These are phyloP conservation scores for Trichonephila inaurata DNA, from an alignment of 1,140 invertebrate species.

Conservation along the genomic window DNA sequence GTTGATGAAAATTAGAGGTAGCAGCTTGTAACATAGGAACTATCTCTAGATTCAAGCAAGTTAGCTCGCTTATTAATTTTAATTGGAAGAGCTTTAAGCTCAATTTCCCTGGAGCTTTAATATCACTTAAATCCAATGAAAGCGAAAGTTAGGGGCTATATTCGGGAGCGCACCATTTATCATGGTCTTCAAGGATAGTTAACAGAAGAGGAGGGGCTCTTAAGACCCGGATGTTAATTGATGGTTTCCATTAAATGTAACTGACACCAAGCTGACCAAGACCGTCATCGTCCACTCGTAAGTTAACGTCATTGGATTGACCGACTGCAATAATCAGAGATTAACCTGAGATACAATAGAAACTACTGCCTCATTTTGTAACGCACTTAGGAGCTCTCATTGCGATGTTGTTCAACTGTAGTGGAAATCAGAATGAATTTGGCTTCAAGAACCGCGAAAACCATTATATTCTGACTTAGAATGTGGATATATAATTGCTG, in stretches of 20 bases:
- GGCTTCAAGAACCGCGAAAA: not conserved
- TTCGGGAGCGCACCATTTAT: constrained; percentile 5
- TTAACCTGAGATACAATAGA: constrained; percentile 29
- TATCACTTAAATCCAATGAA: constrained; percentile 58
- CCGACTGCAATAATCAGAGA: constrained; percentile 24
- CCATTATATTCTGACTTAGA: not conserved
- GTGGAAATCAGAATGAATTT: not conserved
- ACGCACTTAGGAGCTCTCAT: not conserved
- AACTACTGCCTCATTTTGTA: constrained; percentile 5
- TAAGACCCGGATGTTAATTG: constrained; percentile 51
- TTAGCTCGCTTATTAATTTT: constrained; percentile 43
- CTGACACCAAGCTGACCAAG: constrained; percentile 33
- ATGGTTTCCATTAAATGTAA: constrained; percentile 43
- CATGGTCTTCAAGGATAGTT: constrained; percentile 51
- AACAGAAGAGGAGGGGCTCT: constrained; percentile 24
- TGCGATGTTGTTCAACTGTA: not conserved
- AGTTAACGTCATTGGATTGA: constrained; percentile 8
- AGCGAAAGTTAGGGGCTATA: not conserved
- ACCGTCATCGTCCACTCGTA: constrained; percentile 17
- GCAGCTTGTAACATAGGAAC: not conserved
- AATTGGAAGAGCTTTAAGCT: constrained; percentile 35
- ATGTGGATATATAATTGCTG: not conserved
- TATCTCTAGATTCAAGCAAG: not conserved
- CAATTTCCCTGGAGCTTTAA: constrained; percentile 45
- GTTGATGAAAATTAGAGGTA: not conserved